Percentiles rank a stretch among this genome's conserved stretches.
Conservation (phyloP, 1,140 invertebrate species). For the Steinernema khuongi region DNA sequence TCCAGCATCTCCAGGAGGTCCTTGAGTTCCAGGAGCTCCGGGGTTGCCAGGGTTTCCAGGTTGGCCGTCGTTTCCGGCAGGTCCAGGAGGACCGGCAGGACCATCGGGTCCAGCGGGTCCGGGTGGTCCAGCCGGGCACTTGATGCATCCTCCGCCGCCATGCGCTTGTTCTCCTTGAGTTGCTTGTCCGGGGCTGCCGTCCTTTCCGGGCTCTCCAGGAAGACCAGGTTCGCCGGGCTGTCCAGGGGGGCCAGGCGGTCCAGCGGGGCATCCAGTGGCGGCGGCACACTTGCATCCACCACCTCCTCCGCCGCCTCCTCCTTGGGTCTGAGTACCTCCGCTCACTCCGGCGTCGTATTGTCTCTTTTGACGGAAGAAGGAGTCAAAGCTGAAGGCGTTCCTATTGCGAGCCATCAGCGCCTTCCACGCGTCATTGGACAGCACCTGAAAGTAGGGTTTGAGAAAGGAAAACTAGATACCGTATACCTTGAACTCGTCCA, state of each 20-base stretch:
- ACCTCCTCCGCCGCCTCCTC: not conserved
- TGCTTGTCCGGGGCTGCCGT: conserved; percentile 3
- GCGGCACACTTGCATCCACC: not conserved
- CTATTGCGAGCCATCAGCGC: not conserved
- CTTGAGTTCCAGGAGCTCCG: not conserved
- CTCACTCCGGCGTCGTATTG: not conserved
- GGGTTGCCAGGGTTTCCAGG: conserved; percentile 25
- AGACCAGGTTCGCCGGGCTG: conserved; percentile 22
- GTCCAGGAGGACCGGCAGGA: conserved; percentile 18
- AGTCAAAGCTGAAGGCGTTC: not conserved
- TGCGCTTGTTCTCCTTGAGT: not conserved
- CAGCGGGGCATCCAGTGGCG: conserved; percentile 27
- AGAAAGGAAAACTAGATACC: not conserved
- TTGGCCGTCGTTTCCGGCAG: conserved; percentile 20
- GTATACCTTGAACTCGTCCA: not conserved
- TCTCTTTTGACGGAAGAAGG: not conserved
- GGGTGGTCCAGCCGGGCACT: conserved; percentile 26
- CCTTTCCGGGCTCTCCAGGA: not conserved
- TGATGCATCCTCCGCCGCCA: conserved; percentile 17
- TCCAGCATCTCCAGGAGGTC: not conserved
- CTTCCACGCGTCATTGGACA: not conserved
- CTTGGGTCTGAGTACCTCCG: not conserved
- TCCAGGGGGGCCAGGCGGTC: conserved; percentile 32
- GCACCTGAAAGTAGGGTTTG: not conserved
- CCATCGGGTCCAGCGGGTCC: conserved; percentile 29